phyloP scores from a whole-genome alignment of 1,140 invertebrate species.

The Archivesica marissinica region DNA sequence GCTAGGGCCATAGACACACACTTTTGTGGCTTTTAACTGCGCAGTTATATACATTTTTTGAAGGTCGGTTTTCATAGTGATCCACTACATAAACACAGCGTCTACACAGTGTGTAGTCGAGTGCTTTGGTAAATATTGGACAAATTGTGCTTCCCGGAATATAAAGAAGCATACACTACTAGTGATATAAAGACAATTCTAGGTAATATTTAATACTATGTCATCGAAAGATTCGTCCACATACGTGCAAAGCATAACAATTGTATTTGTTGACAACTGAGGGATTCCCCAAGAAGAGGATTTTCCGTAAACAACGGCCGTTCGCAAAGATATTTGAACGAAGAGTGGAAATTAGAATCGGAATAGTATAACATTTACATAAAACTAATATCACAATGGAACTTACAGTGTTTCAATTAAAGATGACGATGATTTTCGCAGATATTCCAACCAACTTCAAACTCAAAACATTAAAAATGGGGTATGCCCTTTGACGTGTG shows the following conservation, averaged over 20 bases:
- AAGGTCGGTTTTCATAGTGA: slow-evolving; percentile 28
- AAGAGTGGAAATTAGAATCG: neutral
- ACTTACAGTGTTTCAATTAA: slow-evolving; percentile 1
- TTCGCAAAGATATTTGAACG: neutral
- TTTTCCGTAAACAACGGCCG: neutral
- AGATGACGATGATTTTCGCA: slow-evolving; percentile 20
- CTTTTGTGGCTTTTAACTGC: neutral
- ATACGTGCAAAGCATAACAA: neutral
- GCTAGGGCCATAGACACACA: neutral
- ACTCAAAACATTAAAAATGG: slow-evolving; percentile 37
- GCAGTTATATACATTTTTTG: neutral
- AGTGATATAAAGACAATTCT: too few species aligned
- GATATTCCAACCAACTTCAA: slow-evolving; percentile 25
- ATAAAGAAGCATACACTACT: too few species aligned
- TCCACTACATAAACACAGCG: slow-evolving; percentile 40
- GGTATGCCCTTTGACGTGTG: slow-evolving; percentile 19
- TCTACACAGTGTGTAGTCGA: slow-evolving; percentile 29
- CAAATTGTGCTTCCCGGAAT: neutral
- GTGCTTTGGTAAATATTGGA: neutral
- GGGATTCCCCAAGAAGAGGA: neutral
- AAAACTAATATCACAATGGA: neutral
- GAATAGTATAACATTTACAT: neutral
- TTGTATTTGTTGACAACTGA: slow-evolving; percentile 18
- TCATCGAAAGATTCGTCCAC: too few species aligned
- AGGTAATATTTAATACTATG: too few species aligned